phyloP scores from a whole-genome alignment of 1,140 invertebrate species.

The Lysiphlebus fabarum region DNA sequence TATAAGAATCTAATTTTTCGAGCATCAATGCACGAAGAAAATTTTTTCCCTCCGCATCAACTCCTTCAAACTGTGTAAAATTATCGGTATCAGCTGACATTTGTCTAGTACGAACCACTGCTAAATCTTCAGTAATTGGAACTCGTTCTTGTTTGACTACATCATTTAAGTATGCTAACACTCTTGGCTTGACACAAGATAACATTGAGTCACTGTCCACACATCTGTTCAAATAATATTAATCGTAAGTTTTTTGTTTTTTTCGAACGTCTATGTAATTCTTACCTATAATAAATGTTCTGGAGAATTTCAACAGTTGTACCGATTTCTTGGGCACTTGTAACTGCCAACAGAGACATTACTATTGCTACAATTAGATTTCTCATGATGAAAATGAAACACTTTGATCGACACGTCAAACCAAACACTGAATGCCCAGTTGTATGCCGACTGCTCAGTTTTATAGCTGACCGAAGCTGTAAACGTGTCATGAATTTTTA shows the following conservation, averaged over 20 bases:
- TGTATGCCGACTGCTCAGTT: constrained; percentile 40
- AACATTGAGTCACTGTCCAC: constrained; percentile 45
- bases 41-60: constrained; percentile 40
- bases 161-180: constrained; percentile 67
- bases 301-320: constrained; percentile 43
- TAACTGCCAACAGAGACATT: constrained; percentile 33
- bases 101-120: constrained; percentile 63
- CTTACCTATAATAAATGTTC: constrained; percentile 50
- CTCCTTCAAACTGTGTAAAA: constrained; percentile 34
- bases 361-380: constrained; percentile 37
- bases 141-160: constrained; percentile 66
- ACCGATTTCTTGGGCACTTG: constrained; percentile 32
- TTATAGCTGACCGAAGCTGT: constrained; percentile 45
- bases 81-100: constrained; percentile 55
- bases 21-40: constrained; percentile 48
- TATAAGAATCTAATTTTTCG: constrained; percentile 52
- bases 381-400: constrained; percentile 36
- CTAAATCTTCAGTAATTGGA: constrained; percentile 69
- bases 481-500: constrained; percentile 46
- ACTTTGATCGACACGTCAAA: constrained; percentile 41
- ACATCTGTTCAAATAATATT: constrained; percentile 37
- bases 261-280: background rate
- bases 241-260: constrained; percentile 1
- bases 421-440: constrained; percentile 49
- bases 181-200: constrained; percentile 72